Percentiles rank a stretch among this genome's conserved stretches.
Conservation (phyloP, 2,113 vertebrate species). For the Microcebus jonahi region DNA sequence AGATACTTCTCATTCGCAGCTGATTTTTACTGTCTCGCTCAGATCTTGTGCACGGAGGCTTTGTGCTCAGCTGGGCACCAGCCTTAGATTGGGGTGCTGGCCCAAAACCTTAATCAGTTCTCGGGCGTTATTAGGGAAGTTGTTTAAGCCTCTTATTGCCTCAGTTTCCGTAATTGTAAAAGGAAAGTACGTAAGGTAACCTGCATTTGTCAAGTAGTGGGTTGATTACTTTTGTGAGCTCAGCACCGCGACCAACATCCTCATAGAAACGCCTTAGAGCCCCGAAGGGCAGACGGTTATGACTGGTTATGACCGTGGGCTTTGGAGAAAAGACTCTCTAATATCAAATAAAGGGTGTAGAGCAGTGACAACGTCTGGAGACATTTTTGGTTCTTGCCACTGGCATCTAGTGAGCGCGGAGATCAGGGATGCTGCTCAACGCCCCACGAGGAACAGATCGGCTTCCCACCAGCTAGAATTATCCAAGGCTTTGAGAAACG, state of each 20-base stretch:
- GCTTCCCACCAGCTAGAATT: too few species aligned
- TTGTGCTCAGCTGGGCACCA: neutral
- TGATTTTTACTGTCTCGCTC: neutral
- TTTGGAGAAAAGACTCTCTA: neutral
- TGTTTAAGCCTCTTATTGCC: neutral
- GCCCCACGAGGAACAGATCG: neutral
- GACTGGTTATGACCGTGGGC: neutral
- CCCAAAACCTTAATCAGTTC: neutral
- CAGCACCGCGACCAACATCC: neutral
- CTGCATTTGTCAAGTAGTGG: neutral
- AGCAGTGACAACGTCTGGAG: neutral
- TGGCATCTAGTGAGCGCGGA: neutral
- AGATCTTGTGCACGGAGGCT: accelerated
- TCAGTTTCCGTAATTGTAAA: neutral
- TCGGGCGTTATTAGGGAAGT: neutral
- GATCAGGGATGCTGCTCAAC: neutral
- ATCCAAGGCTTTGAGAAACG: neutral
- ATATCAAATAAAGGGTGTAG: neutral
- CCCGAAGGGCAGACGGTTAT: too few species aligned
- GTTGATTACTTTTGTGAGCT: neutral
- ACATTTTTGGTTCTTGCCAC: neutral
- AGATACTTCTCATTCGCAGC: neutral
- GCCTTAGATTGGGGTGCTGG: too few species aligned
- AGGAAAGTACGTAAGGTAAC: neutral
- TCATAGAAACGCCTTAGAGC: neutral